Conservation (phyloP, 2,888 invertebrate species). For the Drosophila cyrtoloma region DNA sequence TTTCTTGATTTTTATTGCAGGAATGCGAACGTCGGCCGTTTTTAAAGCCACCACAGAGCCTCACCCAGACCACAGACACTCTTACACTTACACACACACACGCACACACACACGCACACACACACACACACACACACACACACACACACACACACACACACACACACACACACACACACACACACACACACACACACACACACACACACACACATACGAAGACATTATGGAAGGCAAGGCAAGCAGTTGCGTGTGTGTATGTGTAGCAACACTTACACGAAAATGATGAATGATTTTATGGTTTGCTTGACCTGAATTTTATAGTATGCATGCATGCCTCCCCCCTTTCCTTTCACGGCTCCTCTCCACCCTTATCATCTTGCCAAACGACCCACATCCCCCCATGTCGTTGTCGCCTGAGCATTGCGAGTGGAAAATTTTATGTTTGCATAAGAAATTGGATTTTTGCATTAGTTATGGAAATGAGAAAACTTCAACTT, state of each 20-base stretch:
- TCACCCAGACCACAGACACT: slow-evolving; percentile 49
- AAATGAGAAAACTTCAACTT: slow-evolving; percentile 82
- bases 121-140: slow-evolving; percentile 7
- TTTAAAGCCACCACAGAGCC: slow-evolving; percentile 75
- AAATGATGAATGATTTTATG: slow-evolving; percentile 85
- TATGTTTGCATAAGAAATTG: slow-evolving; percentile 84
- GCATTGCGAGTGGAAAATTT: slow-evolving; percentile 81
- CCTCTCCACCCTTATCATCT: slow-evolving; percentile 5
- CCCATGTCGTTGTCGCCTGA: slow-evolving; percentile 61
- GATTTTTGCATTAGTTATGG: slow-evolving; percentile 85
- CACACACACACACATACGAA: slow-evolving; percentile 14
- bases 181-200: slow-evolving; percentile 9
- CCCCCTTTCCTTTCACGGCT: neutral
- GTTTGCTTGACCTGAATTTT: slow-evolving; percentile 84
- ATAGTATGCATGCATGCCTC: slow-evolving; percentile 76
- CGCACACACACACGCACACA: slow-evolving; percentile 12
- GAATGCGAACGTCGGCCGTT: slow-evolving; percentile 81
- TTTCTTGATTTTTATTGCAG: slow-evolving; percentile 80
- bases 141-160: slow-evolving; percentile 11
- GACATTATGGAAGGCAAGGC: slow-evolving; percentile 59
- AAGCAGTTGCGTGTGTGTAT: slow-evolving; percentile 49
- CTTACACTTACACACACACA: slow-evolving; percentile 21
- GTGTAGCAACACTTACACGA: slow-evolving; percentile 78
- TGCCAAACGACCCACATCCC: neutral
- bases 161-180: slow-evolving; percentile 10